Conservation (phyloP, 2,888 invertebrate species). For the Stratiomys singularior region DNA sequence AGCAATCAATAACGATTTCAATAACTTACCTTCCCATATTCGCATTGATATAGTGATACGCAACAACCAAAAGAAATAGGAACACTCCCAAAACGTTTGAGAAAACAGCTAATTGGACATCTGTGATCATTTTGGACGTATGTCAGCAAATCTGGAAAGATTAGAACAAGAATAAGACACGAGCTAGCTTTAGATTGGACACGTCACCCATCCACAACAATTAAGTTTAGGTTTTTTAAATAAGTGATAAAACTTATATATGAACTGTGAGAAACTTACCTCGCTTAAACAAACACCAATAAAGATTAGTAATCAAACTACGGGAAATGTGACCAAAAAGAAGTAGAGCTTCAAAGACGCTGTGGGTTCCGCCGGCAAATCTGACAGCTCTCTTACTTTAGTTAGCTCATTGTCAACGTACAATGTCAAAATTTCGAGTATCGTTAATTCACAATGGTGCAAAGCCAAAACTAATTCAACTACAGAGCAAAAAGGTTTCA, state of each 20-base stretch:
- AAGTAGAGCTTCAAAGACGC: not conserved
- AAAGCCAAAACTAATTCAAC: no score
- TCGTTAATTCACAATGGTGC: no score
- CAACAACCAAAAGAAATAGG: conserved; percentile 90
- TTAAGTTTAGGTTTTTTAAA: not conserved
- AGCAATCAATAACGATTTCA: no score
- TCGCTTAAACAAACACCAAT: no score
- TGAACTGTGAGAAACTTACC: no score
- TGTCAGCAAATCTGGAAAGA: not conserved
- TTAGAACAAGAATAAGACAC: not conserved
- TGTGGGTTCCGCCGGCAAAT: not conserved
- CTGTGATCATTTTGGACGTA: conserved; percentile 84
- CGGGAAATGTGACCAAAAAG: not conserved
- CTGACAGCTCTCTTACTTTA: no score
- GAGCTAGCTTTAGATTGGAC: conserved; percentile 1
- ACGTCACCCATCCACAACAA: conserved; percentile 7
- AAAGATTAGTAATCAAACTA: no score
- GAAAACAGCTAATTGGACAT: conserved; percentile 94
- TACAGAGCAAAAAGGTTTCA: no score
- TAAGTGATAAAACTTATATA: no score
- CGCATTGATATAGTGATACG: conserved; percentile 95
- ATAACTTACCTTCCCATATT: conserved; percentile 65
- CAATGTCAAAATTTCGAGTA: no score
- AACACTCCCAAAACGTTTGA: conserved; percentile 95
- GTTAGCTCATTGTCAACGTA: no score